phyloP scores from a whole-genome alignment of 2,888 invertebrate genomes.

The Rhabditoides inermis region DNA sequence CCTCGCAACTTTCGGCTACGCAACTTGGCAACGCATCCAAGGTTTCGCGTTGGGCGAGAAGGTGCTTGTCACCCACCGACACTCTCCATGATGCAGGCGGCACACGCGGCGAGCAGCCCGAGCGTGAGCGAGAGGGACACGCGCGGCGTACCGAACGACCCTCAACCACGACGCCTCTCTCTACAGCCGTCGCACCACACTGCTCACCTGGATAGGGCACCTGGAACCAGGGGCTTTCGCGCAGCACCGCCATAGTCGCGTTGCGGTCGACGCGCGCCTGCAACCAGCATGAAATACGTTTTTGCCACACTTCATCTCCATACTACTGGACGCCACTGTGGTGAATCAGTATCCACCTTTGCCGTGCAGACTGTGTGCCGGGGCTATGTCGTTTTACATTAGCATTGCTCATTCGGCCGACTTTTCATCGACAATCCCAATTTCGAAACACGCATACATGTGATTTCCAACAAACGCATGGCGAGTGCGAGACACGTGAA shows the following conservation, averaged over 20 bases:
- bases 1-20: too few species aligned
- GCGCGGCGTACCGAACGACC: constrained; percentile 30
- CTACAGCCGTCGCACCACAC: not conserved
- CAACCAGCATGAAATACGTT: not conserved
- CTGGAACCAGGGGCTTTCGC: constrained; percentile 38
- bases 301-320: too few species aligned
- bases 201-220: constrained; percentile 35
- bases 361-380: too few species aligned
- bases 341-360: too few species aligned
- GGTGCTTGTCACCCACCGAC: constrained; percentile 21
- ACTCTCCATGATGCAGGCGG: constrained; percentile 37
- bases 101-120: constrained; percentile 36
- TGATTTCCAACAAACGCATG: too few species aligned
- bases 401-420: too few species aligned
- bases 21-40: too few species aligned
- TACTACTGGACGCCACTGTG: too few species aligned
- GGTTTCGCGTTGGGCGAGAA: constrained; percentile 14
- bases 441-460: too few species aligned
- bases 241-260: constrained; percentile 23
- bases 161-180: constrained; percentile 10
- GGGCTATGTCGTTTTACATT: too few species aligned
- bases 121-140: constrained; percentile 25
- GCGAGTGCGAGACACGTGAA: too few species aligned
- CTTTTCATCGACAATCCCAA: too few species aligned
- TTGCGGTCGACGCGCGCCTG: constrained; percentile 31